A percentile compares a stretch with the other conserved stretches of the same genome.
These are phyloP conservation scores for Neofelis nebulosa DNA, from an alignment of 2,113 vertebrate genomes.

Conservation along the genomic window DNA sequence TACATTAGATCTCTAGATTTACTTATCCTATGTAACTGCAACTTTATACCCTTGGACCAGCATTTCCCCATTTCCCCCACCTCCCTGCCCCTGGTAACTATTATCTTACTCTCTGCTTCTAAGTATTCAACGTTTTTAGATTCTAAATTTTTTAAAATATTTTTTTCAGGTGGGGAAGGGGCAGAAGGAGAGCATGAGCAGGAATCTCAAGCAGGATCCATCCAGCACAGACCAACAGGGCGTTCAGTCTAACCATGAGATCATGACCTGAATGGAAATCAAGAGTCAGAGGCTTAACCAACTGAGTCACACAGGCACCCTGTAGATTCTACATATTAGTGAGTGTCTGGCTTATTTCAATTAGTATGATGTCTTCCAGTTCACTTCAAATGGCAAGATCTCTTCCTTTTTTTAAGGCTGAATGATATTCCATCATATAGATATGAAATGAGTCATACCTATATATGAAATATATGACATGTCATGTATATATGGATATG, in stretches of 20 bases:
- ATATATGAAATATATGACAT: background rate
- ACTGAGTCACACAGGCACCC: no score
- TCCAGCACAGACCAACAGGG: no score
- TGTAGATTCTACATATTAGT: background rate
- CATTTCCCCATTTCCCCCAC: background rate
- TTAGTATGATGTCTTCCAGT: background rate
- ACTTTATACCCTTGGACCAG: background rate
- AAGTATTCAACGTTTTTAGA: background rate
- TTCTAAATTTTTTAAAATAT: background rate
- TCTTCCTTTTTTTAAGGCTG: background rate
- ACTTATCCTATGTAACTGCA: background rate
- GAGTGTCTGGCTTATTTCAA: background rate
- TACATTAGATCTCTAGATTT: background rate
- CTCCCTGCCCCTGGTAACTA: background rate
- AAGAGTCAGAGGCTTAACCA: no score
- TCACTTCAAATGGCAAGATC: background rate
- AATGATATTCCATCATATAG: background rate
- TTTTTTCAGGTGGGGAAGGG: no score
- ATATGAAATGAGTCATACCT: background rate
- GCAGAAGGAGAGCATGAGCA: no score
- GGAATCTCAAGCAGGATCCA: no score
- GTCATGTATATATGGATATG: background rate
- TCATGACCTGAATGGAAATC: no score
- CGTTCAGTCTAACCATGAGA: no score
- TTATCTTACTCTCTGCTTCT: background rate